Percentiles rank a stretch among this genome's conserved stretches.
These are phyloP conservation scores for Lepidotrigona ventralis DNA, from an alignment of 1,140 invertebrate genomes.

Conservation along the genomic window DNA sequence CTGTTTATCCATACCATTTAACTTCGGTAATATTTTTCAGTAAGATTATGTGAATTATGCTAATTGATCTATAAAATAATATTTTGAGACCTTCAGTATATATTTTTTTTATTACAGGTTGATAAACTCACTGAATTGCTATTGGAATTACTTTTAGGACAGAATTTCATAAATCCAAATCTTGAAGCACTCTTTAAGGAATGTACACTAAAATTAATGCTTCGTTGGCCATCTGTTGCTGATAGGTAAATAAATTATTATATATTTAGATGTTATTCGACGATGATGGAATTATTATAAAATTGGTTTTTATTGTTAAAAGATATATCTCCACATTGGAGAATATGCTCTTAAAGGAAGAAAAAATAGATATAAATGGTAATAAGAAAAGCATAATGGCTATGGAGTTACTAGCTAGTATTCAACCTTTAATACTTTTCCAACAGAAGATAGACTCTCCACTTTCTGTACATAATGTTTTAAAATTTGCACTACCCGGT, in stretches of 20 bases:
- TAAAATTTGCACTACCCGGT: constrained; percentile 67
- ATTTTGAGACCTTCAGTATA: neutral
- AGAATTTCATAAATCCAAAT: constrained; percentile 77
- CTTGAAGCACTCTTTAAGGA: constrained; percentile 76
- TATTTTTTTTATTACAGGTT: constrained; percentile 67
- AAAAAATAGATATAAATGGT: constrained; percentile 64
- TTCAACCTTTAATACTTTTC: constrained; percentile 74
- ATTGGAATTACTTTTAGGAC: constrained; percentile 74
- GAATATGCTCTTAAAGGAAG: constrained; percentile 68
- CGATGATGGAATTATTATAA: neutral
- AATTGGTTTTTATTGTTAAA: neutral
- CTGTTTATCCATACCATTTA: constrained; percentile 77
- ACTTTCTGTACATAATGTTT: constrained; percentile 70
- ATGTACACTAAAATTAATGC: constrained; percentile 77
- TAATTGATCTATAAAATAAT: neutral
- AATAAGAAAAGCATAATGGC: constrained; percentile 71
- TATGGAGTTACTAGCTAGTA: constrained; percentile 74
- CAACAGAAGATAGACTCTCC: constrained; percentile 65
- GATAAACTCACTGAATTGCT: constrained; percentile 77
- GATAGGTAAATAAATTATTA: constrained; percentile 67
- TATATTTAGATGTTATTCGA: neutral
- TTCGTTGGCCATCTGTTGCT: constrained; percentile 77
- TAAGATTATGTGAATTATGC: constrained; percentile 25
- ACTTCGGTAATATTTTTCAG: constrained; percentile 64
- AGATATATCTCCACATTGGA: constrained; percentile 75